Evolutionary conservation across 2,797 vertebrate genomes (phyloP).

Genomic region (Borostomias antarcticus): DNA sequence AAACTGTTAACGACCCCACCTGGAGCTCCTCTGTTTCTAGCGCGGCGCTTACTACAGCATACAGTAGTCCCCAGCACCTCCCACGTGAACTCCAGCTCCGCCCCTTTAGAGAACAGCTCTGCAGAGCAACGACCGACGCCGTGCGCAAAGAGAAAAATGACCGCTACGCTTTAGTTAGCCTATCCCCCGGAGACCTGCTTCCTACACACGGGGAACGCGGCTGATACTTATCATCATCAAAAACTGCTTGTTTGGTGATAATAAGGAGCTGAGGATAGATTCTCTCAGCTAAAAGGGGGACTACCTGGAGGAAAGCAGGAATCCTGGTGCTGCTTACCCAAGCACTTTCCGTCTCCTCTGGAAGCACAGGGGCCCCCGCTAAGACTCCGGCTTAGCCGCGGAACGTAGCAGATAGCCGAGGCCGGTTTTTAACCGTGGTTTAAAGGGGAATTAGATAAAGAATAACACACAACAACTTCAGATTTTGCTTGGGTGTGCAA

Average conservation of each 20-base stretch:
- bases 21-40: slow-evolving; percentile 12
- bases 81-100: too few species aligned
- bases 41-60: neutral
- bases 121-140: slow-evolving; percentile 35
- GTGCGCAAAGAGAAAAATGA: slow-evolving; percentile 73
- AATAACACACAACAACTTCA: slow-evolving; percentile 66
- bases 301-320: slow-evolving; percentile 71
- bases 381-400: slow-evolving; percentile 67
- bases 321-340: slow-evolving; percentile 73
- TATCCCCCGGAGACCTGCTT: slow-evolving; percentile 70
- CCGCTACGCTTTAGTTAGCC: slow-evolving; percentile 61
- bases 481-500: slow-evolving; percentile 68
- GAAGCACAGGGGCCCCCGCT: slow-evolving; percentile 63
- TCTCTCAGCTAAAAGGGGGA: slow-evolving; percentile 66
- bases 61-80: too few species aligned
- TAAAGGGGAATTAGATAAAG: slow-evolving; percentile 64
- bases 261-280: slow-evolving; percentile 73
- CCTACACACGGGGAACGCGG: slow-evolving; percentile 68
- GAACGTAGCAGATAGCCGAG: slow-evolving; percentile 69
- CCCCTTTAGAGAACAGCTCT: too few species aligned
- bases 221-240: slow-evolving; percentile 80
- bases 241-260: slow-evolving; percentile 79
- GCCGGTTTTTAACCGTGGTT: slow-evolving; percentile 66
- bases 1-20: slow-evolving; percentile 17
- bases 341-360: slow-evolving; percentile 65